Evolutionary conservation across 2,113 vertebrate species (phyloP), one percentile per base, ranked within the genome.

Genomic region (Brevimyrus niger): DNA sequence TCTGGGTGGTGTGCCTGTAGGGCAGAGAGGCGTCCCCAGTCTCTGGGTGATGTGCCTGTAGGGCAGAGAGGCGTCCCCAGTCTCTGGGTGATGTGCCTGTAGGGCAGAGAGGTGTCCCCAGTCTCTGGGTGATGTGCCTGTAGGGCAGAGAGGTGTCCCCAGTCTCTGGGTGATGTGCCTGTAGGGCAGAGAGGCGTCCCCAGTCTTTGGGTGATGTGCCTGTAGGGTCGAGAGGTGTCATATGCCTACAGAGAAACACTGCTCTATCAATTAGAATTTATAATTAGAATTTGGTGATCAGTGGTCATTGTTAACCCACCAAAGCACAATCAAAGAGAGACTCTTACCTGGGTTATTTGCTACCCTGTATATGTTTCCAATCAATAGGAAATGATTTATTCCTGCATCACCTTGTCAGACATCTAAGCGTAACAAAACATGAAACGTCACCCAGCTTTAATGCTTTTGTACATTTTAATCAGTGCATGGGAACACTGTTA

Each of bases 81-180:
- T n/a, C 55, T 58, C 55, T 1, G 6, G 0, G 55, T 58, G 55
- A 51, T 1, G 13, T 51, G 13, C 50, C 50, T 51, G 13, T 51
- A 55, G 17, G 6, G 51, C 51, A 0, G 4, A 21, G 21, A 58
- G 21, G 2, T 1, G 0, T n/a, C 5, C 55, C 5, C 0, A 21
- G 1, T 61, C 55, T 61, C 21, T 0, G 2, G 0, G 23, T 61
- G 23, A 61, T 1, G 23, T 7, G 21, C 21, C 21, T 51, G 55
- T 58, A 58, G 55, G 23, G 55, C 55, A 0, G 6, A 23, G 55
- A 61, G 55, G 7, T 2, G 0, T n/a, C 6, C 55, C 55, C 23
- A 0, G 7, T 58, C 55, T 58, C 6, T 2, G 21, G 7, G 55
- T 58, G 55, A 58, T 9, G 55, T 8, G 23, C 55, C 55, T n/a